These are phyloP conservation scores for Drosophila nigricruria DNA, from an alignment of 2,888 invertebrate species.

Conservation along the genomic window DNA sequence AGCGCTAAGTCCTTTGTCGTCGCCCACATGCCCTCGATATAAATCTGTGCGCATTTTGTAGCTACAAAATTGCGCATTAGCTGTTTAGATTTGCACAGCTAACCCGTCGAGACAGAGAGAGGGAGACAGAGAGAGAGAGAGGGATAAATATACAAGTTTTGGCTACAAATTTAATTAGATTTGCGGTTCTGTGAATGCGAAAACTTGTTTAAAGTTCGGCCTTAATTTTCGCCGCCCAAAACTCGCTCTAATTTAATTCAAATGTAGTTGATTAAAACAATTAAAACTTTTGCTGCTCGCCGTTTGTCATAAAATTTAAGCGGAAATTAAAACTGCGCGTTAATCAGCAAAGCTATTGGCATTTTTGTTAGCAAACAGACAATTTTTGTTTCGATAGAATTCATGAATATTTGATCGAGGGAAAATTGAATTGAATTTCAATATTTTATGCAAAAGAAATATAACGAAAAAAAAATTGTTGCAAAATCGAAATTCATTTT, in stretches of 20 bases:
- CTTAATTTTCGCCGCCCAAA: slow-evolving; percentile 2
- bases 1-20: slow-evolving; percentile 18
- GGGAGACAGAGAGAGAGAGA: background rate
- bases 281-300: slow-evolving; percentile 1
- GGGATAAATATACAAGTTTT: slow-evolving; percentile 21
- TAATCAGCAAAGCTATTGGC: background rate
- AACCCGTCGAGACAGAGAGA: slow-evolving; percentile 5
- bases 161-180: slow-evolving; percentile 54
- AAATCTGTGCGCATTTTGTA: slow-evolving; percentile 50
- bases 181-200: slow-evolving; percentile 35
- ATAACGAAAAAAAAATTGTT: background rate
- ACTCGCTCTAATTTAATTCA: slow-evolving; percentile 14
- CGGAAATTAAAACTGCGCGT: slow-evolving; percentile 3
- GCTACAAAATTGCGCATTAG: slow-evolving; percentile 47
- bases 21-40: slow-evolving; percentile 29
- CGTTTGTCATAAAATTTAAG: slow-evolving; percentile 1
- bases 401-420: slow-evolving; percentile 1
- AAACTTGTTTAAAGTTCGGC: slow-evolving; percentile 21
- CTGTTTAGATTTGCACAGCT: slow-evolving; percentile 35
- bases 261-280: background rate
- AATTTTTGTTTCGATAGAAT: background rate
- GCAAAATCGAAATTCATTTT: background rate
- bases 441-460: slow-evolving; percentile 6
- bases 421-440: slow-evolving; percentile 19
- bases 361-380: background rate